Evolutionary conservation across 2,888 invertebrate species (phyloP).

Genomic region (Azorinus chamasolen): DNA sequence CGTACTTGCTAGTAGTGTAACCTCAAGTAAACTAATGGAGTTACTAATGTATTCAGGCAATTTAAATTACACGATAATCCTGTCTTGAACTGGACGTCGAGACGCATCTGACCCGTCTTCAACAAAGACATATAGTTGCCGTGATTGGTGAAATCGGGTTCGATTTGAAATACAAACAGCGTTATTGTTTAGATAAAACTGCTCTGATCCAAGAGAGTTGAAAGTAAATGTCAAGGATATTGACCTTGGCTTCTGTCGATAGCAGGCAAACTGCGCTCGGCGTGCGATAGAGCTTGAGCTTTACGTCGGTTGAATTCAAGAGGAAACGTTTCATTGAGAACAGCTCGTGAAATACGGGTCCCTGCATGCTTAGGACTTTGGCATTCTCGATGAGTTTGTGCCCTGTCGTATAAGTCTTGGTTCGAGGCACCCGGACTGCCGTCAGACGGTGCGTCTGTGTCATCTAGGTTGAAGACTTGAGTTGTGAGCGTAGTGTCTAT

Average conservation of each 20-base stretch:
- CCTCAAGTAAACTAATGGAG: not conserved
- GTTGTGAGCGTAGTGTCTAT: slow-evolving; percentile 13
- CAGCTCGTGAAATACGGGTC: slow-evolving; percentile 13
- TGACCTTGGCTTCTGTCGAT: not conserved
- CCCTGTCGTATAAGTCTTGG: slow-evolving; percentile 6
- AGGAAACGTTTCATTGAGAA: slow-evolving; percentile 13
- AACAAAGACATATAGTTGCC: too few species aligned
- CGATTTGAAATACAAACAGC: too few species aligned
- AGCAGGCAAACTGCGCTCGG: not conserved
- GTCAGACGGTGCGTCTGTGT: not conserved
- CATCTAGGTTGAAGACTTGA: slow-evolving; percentile 11
- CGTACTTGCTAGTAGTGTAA: slow-evolving; percentile 11
- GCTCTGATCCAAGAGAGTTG: not conserved
- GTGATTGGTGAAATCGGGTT: too few species aligned
- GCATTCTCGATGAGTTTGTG: not conserved
- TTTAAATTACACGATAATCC: too few species aligned
- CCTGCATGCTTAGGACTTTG: slow-evolving; percentile 4
- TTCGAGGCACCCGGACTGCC: slow-evolving; percentile 6
- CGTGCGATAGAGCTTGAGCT: slow-evolving; percentile 2
- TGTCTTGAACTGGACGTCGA: too few species aligned
- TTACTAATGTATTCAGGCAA: slow-evolving; percentile 8
- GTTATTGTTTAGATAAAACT: too few species aligned
- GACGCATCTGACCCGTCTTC: too few species aligned
- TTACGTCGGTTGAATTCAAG: slow-evolving; percentile 6
- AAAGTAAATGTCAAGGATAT: slow-evolving; percentile 20